Percentiles rank a stretch among this genome's conserved stretches.
Evolutionary conservation across 2,113 vertebrate species (phyloP).

Genomic region (Anguilla japonica): DNA sequence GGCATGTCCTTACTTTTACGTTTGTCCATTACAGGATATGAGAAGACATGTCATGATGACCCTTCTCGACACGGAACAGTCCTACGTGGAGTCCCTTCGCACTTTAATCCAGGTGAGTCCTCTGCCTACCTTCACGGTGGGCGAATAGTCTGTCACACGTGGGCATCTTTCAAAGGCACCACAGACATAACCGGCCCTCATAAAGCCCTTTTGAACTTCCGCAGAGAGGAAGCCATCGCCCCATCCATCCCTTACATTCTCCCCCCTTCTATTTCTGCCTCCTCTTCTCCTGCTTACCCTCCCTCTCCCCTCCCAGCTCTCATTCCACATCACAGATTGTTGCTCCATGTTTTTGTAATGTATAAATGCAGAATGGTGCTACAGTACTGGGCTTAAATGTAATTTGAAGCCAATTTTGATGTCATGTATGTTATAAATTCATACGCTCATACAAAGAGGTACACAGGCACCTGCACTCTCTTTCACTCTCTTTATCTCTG

Average conservation of each 20-base stretch:
- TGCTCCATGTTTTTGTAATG: background rate
- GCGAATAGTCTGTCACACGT: background rate
- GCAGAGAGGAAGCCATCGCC: background rate
- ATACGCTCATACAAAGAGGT: background rate
- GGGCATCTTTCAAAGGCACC: background rate
- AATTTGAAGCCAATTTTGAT: background rate
- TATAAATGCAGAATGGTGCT: background rate
- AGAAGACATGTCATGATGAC: conserved; percentile 98
- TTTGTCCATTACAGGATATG: conserved; percentile 83
- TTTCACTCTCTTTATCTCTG: no score
- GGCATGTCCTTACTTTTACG: background rate
- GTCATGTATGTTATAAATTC: background rate
- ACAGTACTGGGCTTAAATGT: background rate
- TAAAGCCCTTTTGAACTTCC: background rate
- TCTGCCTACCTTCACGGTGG: background rate
- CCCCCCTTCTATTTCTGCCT: background rate
- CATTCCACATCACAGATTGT: background rate
- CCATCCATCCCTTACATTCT: background rate
- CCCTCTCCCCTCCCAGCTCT: background rate
- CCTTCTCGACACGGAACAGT: conserved; percentile 93
- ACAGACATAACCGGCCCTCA: background rate
- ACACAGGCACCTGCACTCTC: no score
- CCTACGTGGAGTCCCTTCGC: conserved; percentile 94
- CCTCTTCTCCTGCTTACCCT: background rate
- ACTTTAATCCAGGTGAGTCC: conserved; percentile 88